These are phyloP conservation scores for Sebastes oblongus DNA, from an alignment of 2,797 vertebrate species.

Conservation along the genomic window DNA sequence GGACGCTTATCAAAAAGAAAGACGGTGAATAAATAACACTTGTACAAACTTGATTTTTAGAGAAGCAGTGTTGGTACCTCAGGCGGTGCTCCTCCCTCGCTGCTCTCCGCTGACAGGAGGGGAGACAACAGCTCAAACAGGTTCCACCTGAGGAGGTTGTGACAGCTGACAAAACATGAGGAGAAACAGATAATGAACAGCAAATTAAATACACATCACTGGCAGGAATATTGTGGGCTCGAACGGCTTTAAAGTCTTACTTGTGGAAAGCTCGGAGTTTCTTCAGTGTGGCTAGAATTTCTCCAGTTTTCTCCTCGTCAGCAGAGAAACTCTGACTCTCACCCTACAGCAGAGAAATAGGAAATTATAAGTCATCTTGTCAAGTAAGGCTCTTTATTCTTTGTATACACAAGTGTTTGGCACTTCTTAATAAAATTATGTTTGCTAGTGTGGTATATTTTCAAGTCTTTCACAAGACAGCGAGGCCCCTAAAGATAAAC, in stretches of 20 bases:
- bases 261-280: conserved; percentile 89
- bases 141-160: conserved; percentile 87
- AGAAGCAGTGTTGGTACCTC: conserved; percentile 76
- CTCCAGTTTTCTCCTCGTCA: conserved; percentile 67
- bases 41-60: not conserved
- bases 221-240: not conserved
- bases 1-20: not conserved
- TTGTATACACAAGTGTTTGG: not conserved
- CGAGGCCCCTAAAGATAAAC: no score
- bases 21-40: not conserved
- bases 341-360: conserved; percentile 64
- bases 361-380: not conserved
- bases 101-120: conserved; percentile 79
- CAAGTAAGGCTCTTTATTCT: not conserved
- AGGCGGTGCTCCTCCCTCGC: conserved; percentile 68
- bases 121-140: conserved; percentile 82
- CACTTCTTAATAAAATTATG: not conserved
- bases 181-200: not conserved
- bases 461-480: no score
- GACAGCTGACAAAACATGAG: conserved; percentile 77
- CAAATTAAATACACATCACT: not conserved
- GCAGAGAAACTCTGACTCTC: conserved; percentile 71
- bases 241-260: conserved; percentile 74
- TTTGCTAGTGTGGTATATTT: not conserved
- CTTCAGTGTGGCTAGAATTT: conserved; percentile 79